Base-by-base conservation (phyloP, 2,888 invertebrate genomes). In the Molorchus minor region DNA sequence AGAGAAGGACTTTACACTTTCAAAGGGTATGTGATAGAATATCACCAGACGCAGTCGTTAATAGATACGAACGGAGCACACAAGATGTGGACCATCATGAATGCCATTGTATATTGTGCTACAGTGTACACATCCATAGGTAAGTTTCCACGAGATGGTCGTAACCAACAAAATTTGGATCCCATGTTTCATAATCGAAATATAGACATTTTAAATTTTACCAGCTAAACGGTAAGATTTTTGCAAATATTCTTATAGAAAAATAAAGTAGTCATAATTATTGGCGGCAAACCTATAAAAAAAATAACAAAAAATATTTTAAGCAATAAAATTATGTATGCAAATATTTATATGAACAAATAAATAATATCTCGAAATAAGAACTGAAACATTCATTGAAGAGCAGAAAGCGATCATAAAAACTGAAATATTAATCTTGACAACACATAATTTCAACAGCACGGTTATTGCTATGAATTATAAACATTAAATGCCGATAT, bases 41-140 rank as follows among this genome's bases (percentile, higher is more conserved):
- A 71, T 16, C 72, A 74, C 52, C 64, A 71, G 55, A 73, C 67
- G 19, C 65, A 76, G 49, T 64, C 68, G 17, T 68, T 79, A 1
- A 71, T 79, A 36, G 69, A 72, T 7, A 69, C 72, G 2, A 77
- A 78, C 65, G 64, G 84, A 33, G 81, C 79, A 2, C 77, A 79
- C 15, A 85, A 82, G 65, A 84, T 86, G 0, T 94, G 94, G 94
- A 86, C 88, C 0, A 92, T 93, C 77, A 92, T 90, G 90, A 93
- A 93, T 76, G 85, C 94, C 0, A 87, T 94, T 80, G 93, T 94
- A 71, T 94, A 90, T 72, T 91, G 93, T 67, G 91, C 93, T 36
- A 94, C 94, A 17, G 90, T 94, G 74, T 94, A 90, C 73, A 94
- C 94, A 8, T 94, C 94, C 8, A 94, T 94, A 75, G 94, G 94